phyloP scores from a whole-genome alignment of 1,140 invertebrate species.

The Caenorhabditis brenneri region DNA sequence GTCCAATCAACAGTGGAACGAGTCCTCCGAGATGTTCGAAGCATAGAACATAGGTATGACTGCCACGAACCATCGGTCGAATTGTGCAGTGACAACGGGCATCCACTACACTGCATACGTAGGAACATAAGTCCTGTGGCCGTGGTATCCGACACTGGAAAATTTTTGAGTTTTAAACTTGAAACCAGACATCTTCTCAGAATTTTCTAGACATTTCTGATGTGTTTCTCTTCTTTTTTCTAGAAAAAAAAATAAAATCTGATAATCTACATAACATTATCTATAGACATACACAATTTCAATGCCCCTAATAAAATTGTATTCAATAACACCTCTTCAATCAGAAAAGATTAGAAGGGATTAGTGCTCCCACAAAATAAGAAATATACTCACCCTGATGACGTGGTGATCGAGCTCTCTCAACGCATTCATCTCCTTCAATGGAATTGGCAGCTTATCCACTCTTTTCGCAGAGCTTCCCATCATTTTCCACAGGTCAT shows the following conservation, averaged over 20 bases:
- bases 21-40: slow-evolving; percentile 93
- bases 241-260: no score
- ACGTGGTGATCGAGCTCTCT: slow-evolving; percentile 90
- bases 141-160: slow-evolving; percentile 89
- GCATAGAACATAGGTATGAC: slow-evolving; percentile 84
- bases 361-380: no score
- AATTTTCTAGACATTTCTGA: slow-evolving; percentile 39
- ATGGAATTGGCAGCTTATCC: slow-evolving; percentile 81
- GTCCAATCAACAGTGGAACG: slow-evolving; percentile 91
- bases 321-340: background rate
- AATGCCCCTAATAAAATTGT: no score
- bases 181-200: background rate
- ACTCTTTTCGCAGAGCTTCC: slow-evolving; percentile 74
- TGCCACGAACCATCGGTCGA: slow-evolving; percentile 75
- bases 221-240: background rate
- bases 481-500: slow-evolving; percentile 64
- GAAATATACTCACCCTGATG: slow-evolving; percentile 82
- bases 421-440: slow-evolving; percentile 82
- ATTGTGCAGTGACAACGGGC: slow-evolving; percentile 92
- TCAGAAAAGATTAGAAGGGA: slow-evolving; percentile 30
- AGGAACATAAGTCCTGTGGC: slow-evolving; percentile 83
- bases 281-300: no score
- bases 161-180: background rate
- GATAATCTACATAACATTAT: no score
- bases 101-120: slow-evolving; percentile 87